These are phyloP conservation scores for Acyrthosiphon pisum DNA, from an alignment of 1,140 invertebrate genomes.

Conservation along the genomic window DNA sequence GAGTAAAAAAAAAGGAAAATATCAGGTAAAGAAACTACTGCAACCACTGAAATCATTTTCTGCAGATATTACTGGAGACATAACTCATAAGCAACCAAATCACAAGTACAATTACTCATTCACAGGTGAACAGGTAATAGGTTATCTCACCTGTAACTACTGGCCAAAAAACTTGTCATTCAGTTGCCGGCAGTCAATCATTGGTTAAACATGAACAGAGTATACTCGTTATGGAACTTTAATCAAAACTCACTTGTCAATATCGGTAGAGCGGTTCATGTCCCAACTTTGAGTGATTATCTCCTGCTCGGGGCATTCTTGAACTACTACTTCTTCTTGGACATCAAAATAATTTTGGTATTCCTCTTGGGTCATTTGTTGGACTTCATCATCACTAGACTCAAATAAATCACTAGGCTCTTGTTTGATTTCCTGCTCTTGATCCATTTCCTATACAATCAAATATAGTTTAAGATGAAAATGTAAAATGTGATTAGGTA, in stretches of 20 bases:
- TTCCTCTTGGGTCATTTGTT: constrained; percentile 23
- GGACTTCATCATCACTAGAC: constrained; percentile 37
- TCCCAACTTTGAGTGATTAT: constrained; percentile 40
- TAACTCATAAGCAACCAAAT: too few relatives aligned
- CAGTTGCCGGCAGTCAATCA: background rate
- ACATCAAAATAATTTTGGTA: constrained; percentile 60
- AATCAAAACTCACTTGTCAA: constrained; percentile 42
- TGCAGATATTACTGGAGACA: background rate
- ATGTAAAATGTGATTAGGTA: background rate
- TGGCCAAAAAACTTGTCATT: background rate
- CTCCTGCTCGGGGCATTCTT: constrained; percentile 60
- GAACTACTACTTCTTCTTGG: constrained; percentile 61
- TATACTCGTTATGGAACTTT: background rate
- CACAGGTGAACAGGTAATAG: background rate
- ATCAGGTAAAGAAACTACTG: too few relatives aligned
- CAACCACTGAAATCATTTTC: too few relatives aligned
- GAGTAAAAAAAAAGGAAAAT: too few relatives aligned
- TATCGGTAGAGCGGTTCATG: constrained; percentile 53
- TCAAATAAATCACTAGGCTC: constrained; percentile 33
- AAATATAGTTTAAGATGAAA: background rate
- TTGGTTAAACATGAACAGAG: background rate
- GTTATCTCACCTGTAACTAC: background rate
- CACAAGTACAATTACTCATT: background rate
- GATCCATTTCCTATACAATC: constrained; percentile 26
- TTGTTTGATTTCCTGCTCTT: background rate